Evolutionary conservation across 2,113 vertebrate species (phyloP).

Genomic region (Geococcyx californianus): DNA sequence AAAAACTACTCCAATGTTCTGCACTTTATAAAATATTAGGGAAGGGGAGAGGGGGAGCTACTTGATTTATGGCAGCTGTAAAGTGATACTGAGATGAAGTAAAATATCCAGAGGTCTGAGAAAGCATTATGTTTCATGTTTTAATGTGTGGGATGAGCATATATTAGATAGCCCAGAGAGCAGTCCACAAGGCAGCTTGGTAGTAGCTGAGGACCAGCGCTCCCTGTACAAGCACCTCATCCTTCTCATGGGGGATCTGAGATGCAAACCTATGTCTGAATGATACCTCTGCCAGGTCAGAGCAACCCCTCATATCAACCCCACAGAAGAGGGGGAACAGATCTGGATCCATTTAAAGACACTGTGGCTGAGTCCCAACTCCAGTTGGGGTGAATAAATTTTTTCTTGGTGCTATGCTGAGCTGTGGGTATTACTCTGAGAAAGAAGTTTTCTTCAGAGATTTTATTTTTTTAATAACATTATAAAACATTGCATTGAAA

Average conservation of each 20-base stretch:
- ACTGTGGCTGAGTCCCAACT: not conserved
- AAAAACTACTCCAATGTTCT: conserved; percentile 66
- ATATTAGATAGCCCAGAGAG: not conserved
- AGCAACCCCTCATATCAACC: not conserved
- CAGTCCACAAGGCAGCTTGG: not conserved
- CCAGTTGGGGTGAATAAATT: not conserved
- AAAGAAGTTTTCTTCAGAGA: not conserved
- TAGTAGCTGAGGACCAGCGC: accelerated
- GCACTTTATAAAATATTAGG: conserved; percentile 72
- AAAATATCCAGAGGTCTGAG: conserved; percentile 62
- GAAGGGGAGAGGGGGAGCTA: conserved; percentile 42
- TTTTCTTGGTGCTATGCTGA: not conserved
- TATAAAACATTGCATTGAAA: not conserved
- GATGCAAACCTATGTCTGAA: not conserved
- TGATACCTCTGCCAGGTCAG: not conserved
- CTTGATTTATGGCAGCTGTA: conserved; percentile 72
- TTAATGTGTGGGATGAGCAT: not conserved
- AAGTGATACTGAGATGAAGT: conserved; percentile 67
- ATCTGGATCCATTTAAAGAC: not conserved
- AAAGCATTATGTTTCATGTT: conserved; percentile 52
- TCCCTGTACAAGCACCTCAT: not conserved
- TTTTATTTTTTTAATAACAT: not conserved
- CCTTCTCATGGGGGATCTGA: not conserved
- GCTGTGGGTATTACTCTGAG: not conserved
- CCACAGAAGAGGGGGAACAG: not conserved